A percentile compares a stretch with the other conserved stretches of the same genome.
Conservation (phyloP, 2,797 vertebrate genomes). For the Eurystomus glaucurus region DNA sequence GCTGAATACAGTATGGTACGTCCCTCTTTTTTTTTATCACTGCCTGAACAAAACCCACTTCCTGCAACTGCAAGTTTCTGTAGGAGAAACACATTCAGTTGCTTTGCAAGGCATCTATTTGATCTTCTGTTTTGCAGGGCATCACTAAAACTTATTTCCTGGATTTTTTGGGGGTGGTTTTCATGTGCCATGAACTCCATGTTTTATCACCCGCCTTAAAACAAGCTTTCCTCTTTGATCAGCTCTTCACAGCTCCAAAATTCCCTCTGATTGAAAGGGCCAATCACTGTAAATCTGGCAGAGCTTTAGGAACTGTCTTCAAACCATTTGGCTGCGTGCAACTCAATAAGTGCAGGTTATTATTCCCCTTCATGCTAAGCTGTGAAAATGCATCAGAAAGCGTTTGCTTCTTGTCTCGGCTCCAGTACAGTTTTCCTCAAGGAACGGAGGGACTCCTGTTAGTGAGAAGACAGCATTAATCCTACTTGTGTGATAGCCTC, state of each 20-base stretch:
- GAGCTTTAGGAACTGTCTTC: not conserved
- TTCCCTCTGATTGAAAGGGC: not conserved
- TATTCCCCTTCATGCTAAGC: not conserved
- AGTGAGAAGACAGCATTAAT: not conserved
- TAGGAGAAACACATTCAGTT: not conserved
- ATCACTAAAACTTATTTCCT: not conserved
- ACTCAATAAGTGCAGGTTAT: not conserved
- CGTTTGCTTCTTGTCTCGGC: not conserved
- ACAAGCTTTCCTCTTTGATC: not conserved
- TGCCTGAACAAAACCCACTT: not conserved
- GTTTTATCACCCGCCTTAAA: not conserved
- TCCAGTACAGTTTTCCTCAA: not conserved
- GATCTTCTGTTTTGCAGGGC: not conserved
- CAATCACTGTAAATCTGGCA: not conserved
- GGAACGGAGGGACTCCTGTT: not conserved
- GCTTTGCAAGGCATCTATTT: not conserved
- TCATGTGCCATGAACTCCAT: not conserved
- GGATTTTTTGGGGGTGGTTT: not conserved
- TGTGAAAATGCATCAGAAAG: not conserved
- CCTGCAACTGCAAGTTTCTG: not conserved
- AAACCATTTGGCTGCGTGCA: not conserved
- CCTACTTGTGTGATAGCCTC: not conserved
- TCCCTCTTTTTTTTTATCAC: not conserved
- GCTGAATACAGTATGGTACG: not conserved
- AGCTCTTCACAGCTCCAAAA: not conserved